Conservation (phyloP, 2,113 vertebrate species). For the Oxygymnocypris stewartii region DNA sequence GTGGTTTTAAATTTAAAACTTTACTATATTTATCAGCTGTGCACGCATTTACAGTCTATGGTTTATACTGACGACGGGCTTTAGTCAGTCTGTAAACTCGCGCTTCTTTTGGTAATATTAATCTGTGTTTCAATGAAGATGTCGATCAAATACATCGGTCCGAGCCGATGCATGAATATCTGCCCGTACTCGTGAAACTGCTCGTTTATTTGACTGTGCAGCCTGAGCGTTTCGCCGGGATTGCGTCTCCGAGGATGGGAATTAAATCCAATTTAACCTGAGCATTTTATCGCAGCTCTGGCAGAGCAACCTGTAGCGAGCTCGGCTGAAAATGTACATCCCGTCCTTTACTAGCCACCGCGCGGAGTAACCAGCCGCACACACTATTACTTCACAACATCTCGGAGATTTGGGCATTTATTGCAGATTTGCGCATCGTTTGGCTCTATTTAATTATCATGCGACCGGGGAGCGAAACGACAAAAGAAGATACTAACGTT, state of each 20-base stretch:
- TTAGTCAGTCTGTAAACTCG: slow-evolving; percentile 38
- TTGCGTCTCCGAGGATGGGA: slow-evolving; percentile 10
- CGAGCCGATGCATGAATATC: not conserved
- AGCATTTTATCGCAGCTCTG: not conserved
- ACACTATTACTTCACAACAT: slow-evolving; percentile 5
- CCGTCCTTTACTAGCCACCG: not conserved
- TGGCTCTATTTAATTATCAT: not conserved
- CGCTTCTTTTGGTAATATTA: slow-evolving; percentile 44
- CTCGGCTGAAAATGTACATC: not conserved
- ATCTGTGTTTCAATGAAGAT: not conserved
- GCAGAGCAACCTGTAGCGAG: slow-evolving; percentile 56
- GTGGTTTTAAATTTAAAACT: slow-evolving; percentile 35
- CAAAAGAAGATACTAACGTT: no score
- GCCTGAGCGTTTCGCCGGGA: slow-evolving; percentile 17
- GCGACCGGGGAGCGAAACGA: not conserved
- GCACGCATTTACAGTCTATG: slow-evolving; percentile 20
- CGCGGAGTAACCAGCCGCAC: not conserved
- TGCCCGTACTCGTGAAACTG: not conserved
- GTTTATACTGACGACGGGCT: slow-evolving; percentile 28
- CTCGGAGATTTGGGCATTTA: not conserved
- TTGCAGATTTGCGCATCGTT: not conserved
- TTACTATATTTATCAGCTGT: slow-evolving; percentile 48
- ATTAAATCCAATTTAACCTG: slow-evolving; percentile 40
- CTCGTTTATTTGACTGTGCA: not conserved
- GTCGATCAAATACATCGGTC: no score